phyloP scores from a whole-genome alignment of 2,888 invertebrate genomes.

The Mamestra brassicae region DNA sequence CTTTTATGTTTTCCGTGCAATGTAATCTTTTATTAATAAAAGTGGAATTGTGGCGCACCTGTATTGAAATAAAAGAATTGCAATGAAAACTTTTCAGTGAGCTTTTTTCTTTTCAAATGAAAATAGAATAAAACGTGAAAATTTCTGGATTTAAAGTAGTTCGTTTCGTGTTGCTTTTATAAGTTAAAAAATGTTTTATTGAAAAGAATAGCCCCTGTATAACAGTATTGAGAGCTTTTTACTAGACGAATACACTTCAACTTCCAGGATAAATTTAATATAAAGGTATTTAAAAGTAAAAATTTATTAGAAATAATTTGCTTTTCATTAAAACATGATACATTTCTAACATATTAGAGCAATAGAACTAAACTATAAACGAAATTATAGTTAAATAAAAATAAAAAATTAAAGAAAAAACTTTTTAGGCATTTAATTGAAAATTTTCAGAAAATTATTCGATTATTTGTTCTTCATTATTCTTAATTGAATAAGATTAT shows the following conservation, averaged over 20 bases:
- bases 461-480: too few relatives aligned
- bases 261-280: too few relatives aligned
- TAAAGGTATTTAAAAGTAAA: not conserved
- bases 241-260: not conserved
- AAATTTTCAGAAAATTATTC: too few relatives aligned
- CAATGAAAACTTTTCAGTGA: conserved; percentile 27
- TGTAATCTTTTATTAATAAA: conserved; percentile 57
- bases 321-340: too few relatives aligned
- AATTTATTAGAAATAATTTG: not conserved
- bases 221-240: not conserved
- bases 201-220: conserved; percentile 3
- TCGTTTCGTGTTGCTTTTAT: not conserved
- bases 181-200: conserved; percentile 1
- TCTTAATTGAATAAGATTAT: too few relatives aligned
- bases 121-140: conserved; percentile 11
- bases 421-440: too few relatives aligned
- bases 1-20: conserved; percentile 49
- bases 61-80: conserved; percentile 45
- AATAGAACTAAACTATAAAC: too few relatives aligned
- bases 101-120: conserved; percentile 18
- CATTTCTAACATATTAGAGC: too few relatives aligned
- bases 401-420: too few relatives aligned
- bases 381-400: too few relatives aligned
- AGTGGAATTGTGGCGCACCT: conserved; percentile 39
- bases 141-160: conserved; percentile 1